Evolutionary conservation across 2,113 vertebrate species (phyloP).

Genomic region (Hyperoodon ampullatus): DNA sequence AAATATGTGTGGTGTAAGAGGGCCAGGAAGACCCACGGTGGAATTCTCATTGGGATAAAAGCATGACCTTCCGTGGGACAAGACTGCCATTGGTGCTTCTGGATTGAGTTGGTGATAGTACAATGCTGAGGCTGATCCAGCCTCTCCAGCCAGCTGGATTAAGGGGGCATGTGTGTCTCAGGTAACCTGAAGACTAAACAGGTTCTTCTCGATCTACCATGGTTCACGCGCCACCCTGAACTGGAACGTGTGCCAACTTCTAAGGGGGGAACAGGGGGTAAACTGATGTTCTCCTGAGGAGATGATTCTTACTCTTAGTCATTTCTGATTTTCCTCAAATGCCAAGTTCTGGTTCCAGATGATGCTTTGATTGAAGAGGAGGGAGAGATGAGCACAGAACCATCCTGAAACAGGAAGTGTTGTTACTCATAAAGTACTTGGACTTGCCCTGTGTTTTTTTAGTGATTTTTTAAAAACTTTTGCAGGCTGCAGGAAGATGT

Average conservation of each 20-base stretch:
- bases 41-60: too few species aligned
- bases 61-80: accelerated
- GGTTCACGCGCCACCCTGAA: accelerated
- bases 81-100: accelerated
- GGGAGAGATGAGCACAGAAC: accelerated
- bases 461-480: background rate
- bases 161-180: accelerated
- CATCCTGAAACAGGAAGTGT: background rate
- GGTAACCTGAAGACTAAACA: background rate
- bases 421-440: background rate
- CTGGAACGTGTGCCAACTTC: background rate
- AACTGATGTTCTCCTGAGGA: background rate
- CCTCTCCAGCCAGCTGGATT: background rate
- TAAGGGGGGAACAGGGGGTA: accelerated
- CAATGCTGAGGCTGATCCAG: accelerated
- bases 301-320: background rate
- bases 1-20: too few species aligned
- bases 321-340: background rate
- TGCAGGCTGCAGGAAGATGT: background rate
- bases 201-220: accelerated
- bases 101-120: accelerated
- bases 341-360: background rate
- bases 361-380: background rate
- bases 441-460: background rate
- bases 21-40: too few species aligned